Percentiles rank a stretch among this genome's conserved stretches.
Conservation (phyloP, 2,888 invertebrate species). For the Amblyteles armatorius region DNA sequence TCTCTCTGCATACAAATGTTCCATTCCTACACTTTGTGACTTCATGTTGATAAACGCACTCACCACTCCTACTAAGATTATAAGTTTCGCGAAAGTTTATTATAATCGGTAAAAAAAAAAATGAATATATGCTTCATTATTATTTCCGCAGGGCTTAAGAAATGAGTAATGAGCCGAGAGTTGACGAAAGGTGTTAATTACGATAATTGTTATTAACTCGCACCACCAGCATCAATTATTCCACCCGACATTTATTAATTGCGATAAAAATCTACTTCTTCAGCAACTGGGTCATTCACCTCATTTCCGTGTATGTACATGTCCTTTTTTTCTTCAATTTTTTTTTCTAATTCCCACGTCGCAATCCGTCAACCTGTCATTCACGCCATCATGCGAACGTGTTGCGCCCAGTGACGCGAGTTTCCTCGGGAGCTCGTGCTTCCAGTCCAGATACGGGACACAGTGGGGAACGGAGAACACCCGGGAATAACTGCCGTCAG, state of each 20-base stretch:
- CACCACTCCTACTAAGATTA: not conserved
- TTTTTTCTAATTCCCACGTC: constrained; percentile 5
- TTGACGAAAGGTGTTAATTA: constrained; percentile 6
- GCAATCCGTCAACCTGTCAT: constrained; percentile 44
- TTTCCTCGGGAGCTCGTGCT: constrained; percentile 25
- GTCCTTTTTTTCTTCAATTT: not conserved
- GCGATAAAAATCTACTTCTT: not conserved
- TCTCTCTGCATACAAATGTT: no score
- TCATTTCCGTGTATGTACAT: not conserved
- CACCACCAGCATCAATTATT: not conserved
- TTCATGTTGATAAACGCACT: no score
- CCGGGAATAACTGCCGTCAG: constrained; percentile 40
- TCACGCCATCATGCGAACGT: constrained; percentile 20
- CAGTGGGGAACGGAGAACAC: constrained; percentile 21
- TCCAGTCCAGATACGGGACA: constrained; percentile 34
- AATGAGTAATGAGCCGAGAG: not conserved
- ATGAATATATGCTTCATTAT: not conserved
- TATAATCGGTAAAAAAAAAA: not conserved
- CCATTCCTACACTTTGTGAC: no score
- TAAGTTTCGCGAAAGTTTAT: not conserved
- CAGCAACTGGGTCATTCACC: constrained; percentile 2
- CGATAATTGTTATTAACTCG: not conserved
- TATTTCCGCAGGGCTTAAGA: not conserved
- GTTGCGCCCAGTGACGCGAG: constrained; percentile 35
- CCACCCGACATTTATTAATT: constrained; percentile 3